Evolutionary conservation across 1,140 invertebrate genomes (phyloP).

Genomic region (Drosophila athabasca): DNA sequence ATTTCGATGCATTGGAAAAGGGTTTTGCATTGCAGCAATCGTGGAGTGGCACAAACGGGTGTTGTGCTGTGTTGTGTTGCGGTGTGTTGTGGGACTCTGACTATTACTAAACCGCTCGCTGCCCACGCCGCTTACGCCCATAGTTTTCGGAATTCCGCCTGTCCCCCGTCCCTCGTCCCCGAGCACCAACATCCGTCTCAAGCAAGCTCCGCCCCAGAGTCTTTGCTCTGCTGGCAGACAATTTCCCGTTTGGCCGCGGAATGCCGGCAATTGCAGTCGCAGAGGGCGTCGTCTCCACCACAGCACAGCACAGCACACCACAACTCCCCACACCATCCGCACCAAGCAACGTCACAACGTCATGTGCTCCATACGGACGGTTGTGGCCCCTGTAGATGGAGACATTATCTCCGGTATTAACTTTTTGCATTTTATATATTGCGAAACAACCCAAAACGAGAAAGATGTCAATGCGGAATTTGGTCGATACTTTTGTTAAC

Average conservation of each 20-base stretch:
- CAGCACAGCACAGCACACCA: background rate
- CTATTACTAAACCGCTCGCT: constrained; percentile 50
- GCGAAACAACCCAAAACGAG: constrained; percentile 23
- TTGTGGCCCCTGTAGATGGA: constrained; percentile 29
- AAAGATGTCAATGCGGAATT: constrained; percentile 53
- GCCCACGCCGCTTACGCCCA: constrained; percentile 74
- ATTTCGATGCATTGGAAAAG: too few relatives aligned
- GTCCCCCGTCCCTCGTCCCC: too few relatives aligned
- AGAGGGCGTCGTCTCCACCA: constrained; percentile 27
- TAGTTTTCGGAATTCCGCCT: constrained; percentile 60
- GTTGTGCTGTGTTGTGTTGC: too few relatives aligned
- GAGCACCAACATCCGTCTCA: constrained; percentile 69
- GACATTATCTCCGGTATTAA: constrained; percentile 43
- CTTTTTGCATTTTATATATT: constrained; percentile 31
- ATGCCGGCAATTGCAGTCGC: constrained; percentile 48
- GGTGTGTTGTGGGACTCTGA: constrained; percentile 5
- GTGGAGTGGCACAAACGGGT: too few relatives aligned
- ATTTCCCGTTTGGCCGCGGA: constrained; percentile 50
- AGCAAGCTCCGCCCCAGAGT: constrained; percentile 22
- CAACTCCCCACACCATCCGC: constrained; percentile 3
- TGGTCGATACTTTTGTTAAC: constrained; percentile 27
- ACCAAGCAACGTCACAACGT: constrained; percentile 29
- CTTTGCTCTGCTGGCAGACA: constrained; percentile 41
- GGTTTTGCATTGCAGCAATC: background rate
- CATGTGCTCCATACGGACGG: constrained; percentile 53